Conservation (phyloP, 1,140 invertebrate genomes). For the Aphaenogaster rudis region DNA sequence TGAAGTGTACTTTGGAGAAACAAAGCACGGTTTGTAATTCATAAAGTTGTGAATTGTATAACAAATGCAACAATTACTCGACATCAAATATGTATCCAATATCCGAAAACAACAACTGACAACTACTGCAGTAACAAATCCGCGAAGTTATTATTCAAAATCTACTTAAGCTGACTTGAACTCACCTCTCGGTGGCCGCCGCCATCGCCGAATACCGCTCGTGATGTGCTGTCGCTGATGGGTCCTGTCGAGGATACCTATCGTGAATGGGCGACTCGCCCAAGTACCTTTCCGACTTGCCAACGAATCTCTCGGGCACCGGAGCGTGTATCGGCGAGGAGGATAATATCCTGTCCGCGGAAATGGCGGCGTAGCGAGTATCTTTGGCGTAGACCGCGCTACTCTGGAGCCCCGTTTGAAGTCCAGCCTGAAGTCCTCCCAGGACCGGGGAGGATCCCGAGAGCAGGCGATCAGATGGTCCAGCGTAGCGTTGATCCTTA, state of each 20-base stretch:
- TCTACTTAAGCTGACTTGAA: neutral
- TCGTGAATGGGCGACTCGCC: slow-evolving; percentile 82
- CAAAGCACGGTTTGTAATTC: neutral
- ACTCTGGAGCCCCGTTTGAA: slow-evolving; percentile 66
- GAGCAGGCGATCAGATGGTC: slow-evolving; percentile 78
- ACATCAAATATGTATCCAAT: neutral
- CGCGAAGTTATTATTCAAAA: neutral
- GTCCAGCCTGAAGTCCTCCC: slow-evolving; percentile 72
- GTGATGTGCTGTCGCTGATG: slow-evolving; percentile 71
- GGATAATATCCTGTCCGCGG: slow-evolving; percentile 80
- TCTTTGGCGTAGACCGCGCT: slow-evolving; percentile 71
- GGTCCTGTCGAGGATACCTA: slow-evolving; percentile 76
- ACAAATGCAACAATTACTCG: neutral
- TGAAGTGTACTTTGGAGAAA: neutral
- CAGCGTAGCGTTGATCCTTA: slow-evolving; percentile 81
- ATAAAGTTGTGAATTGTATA: neutral
- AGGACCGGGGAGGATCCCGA: slow-evolving; percentile 82
- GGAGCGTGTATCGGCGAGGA: slow-evolving; percentile 83
- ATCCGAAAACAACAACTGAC: neutral
- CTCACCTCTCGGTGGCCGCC: slow-evolving; percentile 75
- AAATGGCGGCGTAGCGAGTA: slow-evolving; percentile 75
- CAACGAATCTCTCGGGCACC: slow-evolving; percentile 83
- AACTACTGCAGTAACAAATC: neutral
- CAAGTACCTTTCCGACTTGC: slow-evolving; percentile 74
- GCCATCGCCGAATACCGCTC: slow-evolving; percentile 79